Evolutionary conservation across 2,888 invertebrate species (phyloP).

Genomic region (Trichogramma dendrolimi): DNA sequence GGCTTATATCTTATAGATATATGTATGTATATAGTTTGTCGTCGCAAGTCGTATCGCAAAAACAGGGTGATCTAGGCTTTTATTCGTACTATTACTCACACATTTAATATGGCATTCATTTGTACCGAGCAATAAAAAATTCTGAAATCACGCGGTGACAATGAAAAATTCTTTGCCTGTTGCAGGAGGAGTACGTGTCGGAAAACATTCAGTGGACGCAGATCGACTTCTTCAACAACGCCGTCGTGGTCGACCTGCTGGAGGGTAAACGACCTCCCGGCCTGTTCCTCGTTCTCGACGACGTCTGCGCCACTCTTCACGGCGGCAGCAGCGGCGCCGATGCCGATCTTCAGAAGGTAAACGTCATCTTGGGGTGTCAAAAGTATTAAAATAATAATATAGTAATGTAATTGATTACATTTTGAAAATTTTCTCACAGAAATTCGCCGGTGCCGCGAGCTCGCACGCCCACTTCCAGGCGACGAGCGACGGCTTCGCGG

Average conservation of each 20-base stretch:
- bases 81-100: not conserved
- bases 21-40: no score
- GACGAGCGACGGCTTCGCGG: constrained; percentile 57
- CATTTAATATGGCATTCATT: constrained; percentile 14
- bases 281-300: constrained; percentile 63
- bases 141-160: not conserved
- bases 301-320: constrained; percentile 67
- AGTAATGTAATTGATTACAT: not conserved
- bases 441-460: constrained; percentile 55
- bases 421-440: constrained; percentile 47
- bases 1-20: no score
- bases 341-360: constrained; percentile 56
- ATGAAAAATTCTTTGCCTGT: constrained; percentile 18
- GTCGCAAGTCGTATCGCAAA: no score
- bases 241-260: constrained; percentile 64
- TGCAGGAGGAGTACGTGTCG: constrained; percentile 63
- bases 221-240: constrained; percentile 67
- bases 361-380: not conserved
- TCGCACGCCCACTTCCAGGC: constrained; percentile 60
- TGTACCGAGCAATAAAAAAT: constrained; percentile 7
- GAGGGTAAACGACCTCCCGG: constrained; percentile 63
- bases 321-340: constrained; percentile 64
- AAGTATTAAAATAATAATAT: constrained; percentile 4
- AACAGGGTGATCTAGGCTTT: no score
- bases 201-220: constrained; percentile 67